Percentiles rank a stretch among this genome's conserved stretches.
These are phyloP conservation scores for Creontiades dilutus DNA, from an alignment of 2,888 invertebrate species.

Conservation along the genomic window DNA sequence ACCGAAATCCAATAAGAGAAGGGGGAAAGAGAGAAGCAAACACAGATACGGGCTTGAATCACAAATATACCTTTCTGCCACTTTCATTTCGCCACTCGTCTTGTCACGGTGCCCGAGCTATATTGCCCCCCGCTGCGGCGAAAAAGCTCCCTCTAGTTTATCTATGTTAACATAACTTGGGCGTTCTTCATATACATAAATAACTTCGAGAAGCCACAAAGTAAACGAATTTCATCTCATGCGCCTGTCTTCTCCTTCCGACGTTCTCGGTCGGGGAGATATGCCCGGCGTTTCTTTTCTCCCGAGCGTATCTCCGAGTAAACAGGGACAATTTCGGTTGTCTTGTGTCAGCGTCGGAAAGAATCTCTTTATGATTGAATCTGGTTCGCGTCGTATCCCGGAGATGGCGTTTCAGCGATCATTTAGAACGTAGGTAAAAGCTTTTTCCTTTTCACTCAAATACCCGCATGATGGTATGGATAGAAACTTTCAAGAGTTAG, in stretches of 20 bases:
- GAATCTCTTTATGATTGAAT: conserved; percentile 52
- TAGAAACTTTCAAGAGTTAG: too few species aligned
- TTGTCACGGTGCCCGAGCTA: conserved; percentile 55
- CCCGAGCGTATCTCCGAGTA: background rate
- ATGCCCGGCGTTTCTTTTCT: background rate
- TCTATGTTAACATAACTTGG: conserved; percentile 66
- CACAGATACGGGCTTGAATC: conserved; percentile 70
- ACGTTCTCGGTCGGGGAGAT: conserved; percentile 33
- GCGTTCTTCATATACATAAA: conserved; percentile 64
- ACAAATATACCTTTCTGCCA: conserved; percentile 65
- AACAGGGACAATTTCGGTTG: conserved; percentile 41
- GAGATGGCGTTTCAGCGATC: background rate
- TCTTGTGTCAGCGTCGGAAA: conserved; percentile 1
- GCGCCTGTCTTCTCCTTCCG: conserved; percentile 5
- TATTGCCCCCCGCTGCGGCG: conserved; percentile 34
- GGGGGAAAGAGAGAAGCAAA: conserved; percentile 65
- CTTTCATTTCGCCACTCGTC: conserved; percentile 69
- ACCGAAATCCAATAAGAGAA: conserved; percentile 67
- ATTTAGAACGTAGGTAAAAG: too few species aligned
- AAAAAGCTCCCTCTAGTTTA: conserved; percentile 52
- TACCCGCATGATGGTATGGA: too few species aligned
- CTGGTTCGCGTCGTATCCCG: background rate
- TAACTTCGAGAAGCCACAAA: conserved; percentile 56
- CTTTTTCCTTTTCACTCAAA: too few species aligned
- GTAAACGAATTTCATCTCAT: conserved; percentile 61